Percentiles rank a stretch among this genome's conserved stretches.
Evolutionary conservation across 2,888 invertebrate species (phyloP).

Genomic region (Rhabditoides inermis): DNA sequence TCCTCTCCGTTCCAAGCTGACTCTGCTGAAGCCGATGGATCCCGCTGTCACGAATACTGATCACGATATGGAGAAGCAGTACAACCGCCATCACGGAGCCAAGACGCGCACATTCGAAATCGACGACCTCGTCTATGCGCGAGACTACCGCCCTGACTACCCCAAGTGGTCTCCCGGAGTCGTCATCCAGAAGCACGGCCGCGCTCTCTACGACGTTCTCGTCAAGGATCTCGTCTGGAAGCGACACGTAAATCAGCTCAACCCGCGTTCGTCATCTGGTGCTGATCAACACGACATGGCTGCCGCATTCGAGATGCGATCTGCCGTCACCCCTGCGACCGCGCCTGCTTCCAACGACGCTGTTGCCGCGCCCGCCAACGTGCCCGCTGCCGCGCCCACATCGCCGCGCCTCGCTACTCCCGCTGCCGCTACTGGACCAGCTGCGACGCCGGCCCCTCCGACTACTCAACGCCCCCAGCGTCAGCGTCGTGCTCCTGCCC

Average conservation of each 20-base stretch:
- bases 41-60: neutral
- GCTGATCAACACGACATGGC: no score
- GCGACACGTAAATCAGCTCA: slow-evolving; percentile 9
- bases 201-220: neutral
- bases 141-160: slow-evolving; percentile 5
- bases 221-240: neutral
- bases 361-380: no score
- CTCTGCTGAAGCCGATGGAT: slow-evolving; percentile 2
- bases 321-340: no score
- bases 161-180: slow-evolving; percentile 4
- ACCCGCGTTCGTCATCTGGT: no score
- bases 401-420: no score
- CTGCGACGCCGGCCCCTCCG: no score
- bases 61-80: slow-evolving; percentile 5
- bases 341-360: no score
- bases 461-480: no score
- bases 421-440: no score
- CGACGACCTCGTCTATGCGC: slow-evolving; percentile 6
- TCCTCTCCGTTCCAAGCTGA: slow-evolving; percentile 6
- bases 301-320: no score
- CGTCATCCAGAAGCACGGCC: neutral
- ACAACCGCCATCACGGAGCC: slow-evolving; percentile 8
- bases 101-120: neutral
- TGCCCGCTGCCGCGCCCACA: no score
- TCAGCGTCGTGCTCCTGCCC: no score